phyloP scores from a whole-genome alignment of 2,888 invertebrate genomes.

The Lucinisca nassula region DNA sequence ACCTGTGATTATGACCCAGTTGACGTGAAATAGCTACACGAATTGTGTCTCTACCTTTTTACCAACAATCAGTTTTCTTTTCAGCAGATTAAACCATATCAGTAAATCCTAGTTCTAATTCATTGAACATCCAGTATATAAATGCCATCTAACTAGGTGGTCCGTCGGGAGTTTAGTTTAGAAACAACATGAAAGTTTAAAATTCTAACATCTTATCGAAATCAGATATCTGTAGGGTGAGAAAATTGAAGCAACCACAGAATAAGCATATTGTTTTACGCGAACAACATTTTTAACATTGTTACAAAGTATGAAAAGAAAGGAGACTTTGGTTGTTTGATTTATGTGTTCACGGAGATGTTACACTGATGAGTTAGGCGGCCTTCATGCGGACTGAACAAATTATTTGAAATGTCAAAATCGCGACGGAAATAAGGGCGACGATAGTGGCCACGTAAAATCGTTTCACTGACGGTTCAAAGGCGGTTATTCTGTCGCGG shows the following conservation, averaged over 20 bases:
- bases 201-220: conserved; percentile 5
- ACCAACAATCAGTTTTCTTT: neutral
- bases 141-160: conserved; percentile 1
- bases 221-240: neutral
- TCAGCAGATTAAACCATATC: neutral
- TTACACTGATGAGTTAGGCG: too few relatives aligned
- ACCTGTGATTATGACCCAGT: neutral
- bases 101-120: neutral
- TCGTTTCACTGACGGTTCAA: too few relatives aligned
- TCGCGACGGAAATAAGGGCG: too few relatives aligned
- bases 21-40: neutral
- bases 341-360: too few relatives aligned
- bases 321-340: too few relatives aligned
- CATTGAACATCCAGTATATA: neutral
- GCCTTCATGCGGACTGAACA: too few relatives aligned
- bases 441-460: too few relatives aligned
- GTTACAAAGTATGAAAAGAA: neutral
- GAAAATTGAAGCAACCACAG: neutral
- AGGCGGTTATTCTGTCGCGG: too few relatives aligned
- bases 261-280: conserved; percentile 12
- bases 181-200: conserved; percentile 8
- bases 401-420: too few relatives aligned
- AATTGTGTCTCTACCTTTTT: neutral
- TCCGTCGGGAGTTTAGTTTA: neutral
- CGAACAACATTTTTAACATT: conserved; percentile 5